These are phyloP conservation scores for Gopherus evgoodei DNA, from an alignment of 2,113 vertebrate genomes.

Conservation along the genomic window DNA sequence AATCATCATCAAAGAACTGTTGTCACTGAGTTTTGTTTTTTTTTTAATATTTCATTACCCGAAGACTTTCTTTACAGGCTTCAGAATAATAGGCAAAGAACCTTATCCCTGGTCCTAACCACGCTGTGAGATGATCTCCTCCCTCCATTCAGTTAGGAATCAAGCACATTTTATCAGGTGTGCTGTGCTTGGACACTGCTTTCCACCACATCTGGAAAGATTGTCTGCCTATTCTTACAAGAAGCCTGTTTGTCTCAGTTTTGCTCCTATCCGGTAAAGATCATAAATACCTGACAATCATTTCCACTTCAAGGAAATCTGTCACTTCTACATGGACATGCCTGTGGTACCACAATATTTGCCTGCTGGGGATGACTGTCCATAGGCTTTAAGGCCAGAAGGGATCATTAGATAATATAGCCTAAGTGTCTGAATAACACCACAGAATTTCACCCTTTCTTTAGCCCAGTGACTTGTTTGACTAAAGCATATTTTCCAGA, in stretches of 20 bases:
- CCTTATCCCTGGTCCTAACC: neutral
- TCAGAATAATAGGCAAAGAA: neutral
- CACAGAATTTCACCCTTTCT: neutral
- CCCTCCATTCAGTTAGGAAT: neutral
- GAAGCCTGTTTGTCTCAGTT: neutral
- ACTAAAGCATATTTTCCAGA: neutral
- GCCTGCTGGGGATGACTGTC: neutral
- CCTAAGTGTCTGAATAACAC: neutral
- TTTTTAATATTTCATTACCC: neutral
- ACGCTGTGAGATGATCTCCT: neutral
- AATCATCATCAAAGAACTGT: neutral
- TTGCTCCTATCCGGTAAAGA: neutral
- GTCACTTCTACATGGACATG: neutral
- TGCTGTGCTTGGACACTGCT: neutral
- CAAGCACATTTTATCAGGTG: neutral
- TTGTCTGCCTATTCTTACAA: neutral
- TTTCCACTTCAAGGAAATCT: neutral
- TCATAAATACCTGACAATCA: accelerated
- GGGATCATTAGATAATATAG: neutral
- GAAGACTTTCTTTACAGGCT: neutral
- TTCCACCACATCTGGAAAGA: neutral
- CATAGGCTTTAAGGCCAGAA: neutral
- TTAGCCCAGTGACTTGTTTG: neutral
- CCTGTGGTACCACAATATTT: neutral
- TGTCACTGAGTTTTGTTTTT: neutral